Conservation (phyloP, 2,888 invertebrate species). For the Chrysolina americana region DNA sequence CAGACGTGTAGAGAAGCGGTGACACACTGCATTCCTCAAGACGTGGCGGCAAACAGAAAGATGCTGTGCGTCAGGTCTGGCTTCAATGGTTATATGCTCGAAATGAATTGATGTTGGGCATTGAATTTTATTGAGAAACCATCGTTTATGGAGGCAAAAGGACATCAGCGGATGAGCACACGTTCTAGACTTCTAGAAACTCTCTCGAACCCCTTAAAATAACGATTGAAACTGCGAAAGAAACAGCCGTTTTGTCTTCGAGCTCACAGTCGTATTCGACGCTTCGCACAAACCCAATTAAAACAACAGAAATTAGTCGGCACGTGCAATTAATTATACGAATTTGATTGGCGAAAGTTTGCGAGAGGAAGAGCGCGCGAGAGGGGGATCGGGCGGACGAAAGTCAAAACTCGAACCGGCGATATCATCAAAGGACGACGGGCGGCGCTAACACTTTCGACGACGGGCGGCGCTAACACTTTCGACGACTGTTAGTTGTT, state of each 20-base stretch:
- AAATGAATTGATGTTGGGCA: too few species aligned
- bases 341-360: background rate
- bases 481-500: conserved; percentile 30
- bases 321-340: background rate
- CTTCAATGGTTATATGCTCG: too few species aligned
- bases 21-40: too few species aligned
- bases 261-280: background rate
- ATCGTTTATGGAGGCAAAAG: too few species aligned
- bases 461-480: conserved; percentile 22
- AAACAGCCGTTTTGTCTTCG: background rate
- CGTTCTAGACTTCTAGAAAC: too few species aligned
- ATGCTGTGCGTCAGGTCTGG: too few species aligned
- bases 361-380: background rate
- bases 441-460: conserved; percentile 13
- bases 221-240: background rate
- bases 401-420: background rate
- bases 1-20: too few species aligned
- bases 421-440: conserved; percentile 28
- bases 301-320: conserved; percentile 12
- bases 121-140: too few species aligned
- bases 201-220: background rate
- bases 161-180: too few species aligned
- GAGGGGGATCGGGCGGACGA: background rate
- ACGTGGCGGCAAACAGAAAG: too few species aligned
- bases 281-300: conserved; percentile 4